Evolutionary conservation across 2,113 vertebrate genomes (phyloP), one percentile per base, ranked within the genome.

Genomic region (Spheniscus mendiculus): DNA sequence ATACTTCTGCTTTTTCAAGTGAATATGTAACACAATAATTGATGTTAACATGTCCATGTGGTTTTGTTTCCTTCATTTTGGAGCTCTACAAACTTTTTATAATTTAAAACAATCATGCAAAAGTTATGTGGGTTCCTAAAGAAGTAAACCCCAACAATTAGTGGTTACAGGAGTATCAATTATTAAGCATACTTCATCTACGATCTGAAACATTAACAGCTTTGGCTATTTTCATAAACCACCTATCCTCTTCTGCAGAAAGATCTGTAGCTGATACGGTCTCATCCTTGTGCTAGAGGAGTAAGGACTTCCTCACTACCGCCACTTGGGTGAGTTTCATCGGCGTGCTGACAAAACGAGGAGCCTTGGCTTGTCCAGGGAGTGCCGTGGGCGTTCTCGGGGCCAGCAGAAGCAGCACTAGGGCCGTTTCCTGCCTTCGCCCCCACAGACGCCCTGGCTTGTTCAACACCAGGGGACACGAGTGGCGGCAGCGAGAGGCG

Each of bases 191-290:
- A 1, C 7, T 52, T 62, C 12, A 45, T 38, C 23, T 6, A 55
- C 8, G 13, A 6, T 0, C 22, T 21, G 44, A 27, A 88, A 25
- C 26, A 20, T 3, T 29, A 53, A 52, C 34, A 53, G 29, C 6
- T 36, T 49, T 3, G 12, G 5, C 0, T 20, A 6, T 20, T 63
- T 63, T 32, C 74, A 32, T 4, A 26, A 83, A 23, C 2, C 29
- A 12, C 16, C 32, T 1, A 9, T 30, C 3, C 13, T 34, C 14
- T 40, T 5, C 23, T 3, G 45, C 27, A 22, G 59, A 27, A 55
- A 42, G 36, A 4, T 1, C 58, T 0, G 44, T 5, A 23, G 26
- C 12, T 2, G n/a, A 4, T 0, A 5, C 6, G 1, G 5, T 17
- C 76, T 34, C 40, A 11, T 1, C 18, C 45, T 91, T 8, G 20